Percentiles rank a stretch among this genome's conserved stretches.
phyloP scores from a whole-genome alignment of 2,113 vertebrate genomes.

The Leptocoma aspasia region DNA sequence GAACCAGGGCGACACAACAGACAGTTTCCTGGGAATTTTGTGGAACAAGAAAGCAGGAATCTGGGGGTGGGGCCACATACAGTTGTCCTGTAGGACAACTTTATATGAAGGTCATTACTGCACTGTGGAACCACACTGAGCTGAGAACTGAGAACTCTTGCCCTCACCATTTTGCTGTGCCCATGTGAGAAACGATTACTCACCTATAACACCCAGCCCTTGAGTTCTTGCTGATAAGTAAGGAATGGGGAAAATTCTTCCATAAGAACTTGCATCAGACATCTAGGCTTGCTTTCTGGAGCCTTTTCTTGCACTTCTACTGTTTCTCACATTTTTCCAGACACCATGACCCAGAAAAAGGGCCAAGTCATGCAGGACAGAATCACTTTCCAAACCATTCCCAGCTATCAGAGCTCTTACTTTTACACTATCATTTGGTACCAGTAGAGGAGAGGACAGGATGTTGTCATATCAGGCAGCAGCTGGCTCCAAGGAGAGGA shows the following conservation, averaged over 20 bases:
- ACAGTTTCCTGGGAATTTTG: background rate
- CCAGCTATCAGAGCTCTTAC: background rate
- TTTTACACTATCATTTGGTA: background rate
- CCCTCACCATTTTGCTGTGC: background rate
- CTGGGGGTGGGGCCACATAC: background rate
- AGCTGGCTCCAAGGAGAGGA: background rate
- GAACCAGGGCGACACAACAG: background rate
- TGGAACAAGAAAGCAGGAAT: background rate
- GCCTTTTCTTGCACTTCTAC: background rate
- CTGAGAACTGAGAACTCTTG: background rate
- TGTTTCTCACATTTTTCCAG: background rate
- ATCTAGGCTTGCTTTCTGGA: background rate
- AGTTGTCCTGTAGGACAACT: background rate
- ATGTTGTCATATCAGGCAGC: background rate
- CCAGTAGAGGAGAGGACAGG: background rate
- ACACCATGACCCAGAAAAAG: background rate
- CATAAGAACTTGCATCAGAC: background rate
- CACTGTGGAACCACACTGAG: background rate
- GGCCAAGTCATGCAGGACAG: background rate
- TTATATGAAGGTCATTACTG: background rate
- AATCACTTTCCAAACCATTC: background rate
- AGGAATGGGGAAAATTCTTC: background rate
- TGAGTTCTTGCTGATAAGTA: background rate
- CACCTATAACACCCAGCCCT: no score
- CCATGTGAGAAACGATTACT: no score